These are phyloP conservation scores for Chaenodraco wilsoni DNA, from an alignment of 2,797 vertebrate species.

Conservation along the genomic window DNA sequence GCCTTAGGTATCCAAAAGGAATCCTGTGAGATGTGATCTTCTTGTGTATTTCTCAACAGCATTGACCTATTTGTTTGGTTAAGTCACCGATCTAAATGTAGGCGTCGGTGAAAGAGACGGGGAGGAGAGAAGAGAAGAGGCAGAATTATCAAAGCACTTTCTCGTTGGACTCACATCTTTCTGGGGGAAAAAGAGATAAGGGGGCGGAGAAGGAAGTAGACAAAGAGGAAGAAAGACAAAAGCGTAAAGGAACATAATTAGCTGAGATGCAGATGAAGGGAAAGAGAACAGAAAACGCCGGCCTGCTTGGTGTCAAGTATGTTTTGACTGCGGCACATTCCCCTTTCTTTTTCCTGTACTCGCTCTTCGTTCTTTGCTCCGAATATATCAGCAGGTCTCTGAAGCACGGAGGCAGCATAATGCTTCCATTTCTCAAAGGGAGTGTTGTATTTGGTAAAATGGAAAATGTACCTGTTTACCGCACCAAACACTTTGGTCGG, in stretches of 20 bases:
- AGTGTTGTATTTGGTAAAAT: slow-evolving; percentile 36
- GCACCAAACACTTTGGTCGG: slow-evolving; percentile 39
- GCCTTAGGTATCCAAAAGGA: slow-evolving; percentile 38
- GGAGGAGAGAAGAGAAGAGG: slow-evolving; percentile 19
- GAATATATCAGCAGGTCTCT: slow-evolving; percentile 41
- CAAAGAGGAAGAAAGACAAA: slow-evolving; percentile 32
- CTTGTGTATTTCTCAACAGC: slow-evolving; percentile 63
- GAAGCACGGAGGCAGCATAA: slow-evolving; percentile 23
- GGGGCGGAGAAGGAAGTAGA: slow-evolving; percentile 13
- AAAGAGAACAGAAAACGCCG: slow-evolving; percentile 29
- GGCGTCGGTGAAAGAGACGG: slow-evolving; percentile 14
- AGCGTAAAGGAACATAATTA: slow-evolving; percentile 47
- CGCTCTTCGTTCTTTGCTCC: slow-evolving; percentile 9
- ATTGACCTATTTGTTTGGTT: slow-evolving; percentile 76
- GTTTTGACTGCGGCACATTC: slow-evolving; percentile 21
- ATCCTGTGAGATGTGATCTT: slow-evolving; percentile 50
- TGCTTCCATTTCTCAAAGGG: slow-evolving; percentile 51
- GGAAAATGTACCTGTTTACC: slow-evolving; percentile 50
- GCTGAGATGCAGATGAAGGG: slow-evolving; percentile 35
- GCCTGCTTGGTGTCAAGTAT: slow-evolving; percentile 29
- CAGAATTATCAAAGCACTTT: slow-evolving; percentile 54
- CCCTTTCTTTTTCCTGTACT: slow-evolving; percentile 20
- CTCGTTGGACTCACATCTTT: slow-evolving; percentile 53
- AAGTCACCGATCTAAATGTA: slow-evolving; percentile 76
- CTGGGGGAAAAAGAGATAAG: background rate